Evolutionary conservation across 2,113 vertebrate species (phyloP).

Genomic region (Bos taurus): ARS-UCD2.0 NC_037335.1:62816001-62816500

Average conservation of each 20-base stretch:
- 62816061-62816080: slow-evolving; percentile 90
- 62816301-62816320: background rate
- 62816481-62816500: slow-evolving; percentile 38
- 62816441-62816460: slow-evolving; percentile 64
- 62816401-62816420: background rate
- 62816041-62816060: slow-evolving; percentile 27
- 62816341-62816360: background rate
- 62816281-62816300: background rate
- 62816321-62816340: background rate
- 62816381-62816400: background rate
- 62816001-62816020: background rate
- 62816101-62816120: slow-evolving; percentile 97
- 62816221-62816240: slow-evolving; percentile 10
- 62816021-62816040: background rate
- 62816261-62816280: background rate
- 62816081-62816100: slow-evolving; percentile 93
- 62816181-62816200: slow-evolving; percentile 95
- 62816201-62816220: slow-evolving; percentile 80
- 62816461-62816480: slow-evolving; percentile 63
- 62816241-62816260: background rate
- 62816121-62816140: slow-evolving; percentile 96
- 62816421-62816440: slow-evolving; percentile 33
- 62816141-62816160: slow-evolving; percentile 94
- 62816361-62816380: background rate
- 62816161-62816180: slow-evolving; percentile 97